These are phyloP conservation scores for Lissocephala sabroskyi DNA, from an alignment of 2,888 invertebrate genomes.

Conservation along the genomic window DNA sequence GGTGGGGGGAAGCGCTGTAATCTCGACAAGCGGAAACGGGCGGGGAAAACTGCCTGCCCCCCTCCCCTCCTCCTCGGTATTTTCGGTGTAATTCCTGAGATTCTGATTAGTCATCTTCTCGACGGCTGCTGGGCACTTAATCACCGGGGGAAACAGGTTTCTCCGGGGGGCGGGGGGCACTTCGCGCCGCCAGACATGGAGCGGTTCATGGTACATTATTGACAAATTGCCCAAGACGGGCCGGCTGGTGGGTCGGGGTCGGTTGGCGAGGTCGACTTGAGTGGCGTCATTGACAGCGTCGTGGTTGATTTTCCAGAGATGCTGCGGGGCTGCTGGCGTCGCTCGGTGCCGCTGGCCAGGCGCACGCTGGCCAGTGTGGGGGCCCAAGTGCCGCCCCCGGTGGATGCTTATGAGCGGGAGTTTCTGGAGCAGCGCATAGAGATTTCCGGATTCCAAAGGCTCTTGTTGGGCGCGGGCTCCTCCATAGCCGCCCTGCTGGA, in stretches of 20 bases:
- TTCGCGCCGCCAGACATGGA: too few species aligned
- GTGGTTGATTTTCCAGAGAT: slow-evolving; percentile 32
- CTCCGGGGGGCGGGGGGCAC: too few species aligned
- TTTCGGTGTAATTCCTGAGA: too few species aligned
- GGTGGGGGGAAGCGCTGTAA: too few species aligned
- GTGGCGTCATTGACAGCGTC: slow-evolving; percentile 6
- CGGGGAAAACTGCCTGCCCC: too few species aligned
- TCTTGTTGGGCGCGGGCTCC: slow-evolving; percentile 88
- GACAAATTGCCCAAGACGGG: background rate
- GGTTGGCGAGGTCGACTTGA: slow-evolving; percentile 37
- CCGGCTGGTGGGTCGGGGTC: slow-evolving; percentile 41
- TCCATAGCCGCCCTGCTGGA: slow-evolving; percentile 86
- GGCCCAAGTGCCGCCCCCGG: slow-evolving; percentile 13
- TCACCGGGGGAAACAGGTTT: too few species aligned
- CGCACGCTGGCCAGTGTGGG: slow-evolving; percentile 8
- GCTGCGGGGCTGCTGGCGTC: slow-evolving; percentile 34
- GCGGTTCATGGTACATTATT: background rate
- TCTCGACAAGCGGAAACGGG: too few species aligned
- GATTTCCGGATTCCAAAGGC: slow-evolving; percentile 81
- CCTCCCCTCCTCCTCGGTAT: too few species aligned
- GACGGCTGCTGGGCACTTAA: too few species aligned
- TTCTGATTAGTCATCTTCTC: too few species aligned
- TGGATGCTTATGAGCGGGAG: slow-evolving; percentile 76
- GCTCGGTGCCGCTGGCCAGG: slow-evolving; percentile 10
- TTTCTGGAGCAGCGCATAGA: slow-evolving; percentile 78